Evolutionary conservation across 1,140 invertebrate genomes (phyloP), one percentile per base, ranked within the genome.

Genomic region (Acyrthosiphon pisum): DNA sequence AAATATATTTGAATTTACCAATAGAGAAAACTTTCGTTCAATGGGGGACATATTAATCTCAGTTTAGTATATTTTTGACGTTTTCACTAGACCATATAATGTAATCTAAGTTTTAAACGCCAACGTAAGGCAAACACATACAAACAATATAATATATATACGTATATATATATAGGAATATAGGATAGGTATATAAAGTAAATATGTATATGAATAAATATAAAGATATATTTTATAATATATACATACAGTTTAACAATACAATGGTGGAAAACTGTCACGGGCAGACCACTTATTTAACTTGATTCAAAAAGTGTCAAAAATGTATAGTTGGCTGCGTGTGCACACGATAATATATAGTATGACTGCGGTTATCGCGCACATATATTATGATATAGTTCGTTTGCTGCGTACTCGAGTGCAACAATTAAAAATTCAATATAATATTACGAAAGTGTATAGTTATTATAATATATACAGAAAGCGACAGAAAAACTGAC

Each of bases 291-390:
- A 30, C 14, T 44, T 86, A 46, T 86, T 86, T 30, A 86, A 46
- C 84, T 86, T 30, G 84, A 46, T 86, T 86, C 84, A 86, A 86
- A 76, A 46, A 86, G 84, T 46, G 84, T 46, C 84, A 86, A 86
- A 46, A 44, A 86, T 41, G 11, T 41, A 46, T 30, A 86, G 60
- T n/a, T 76, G 60, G n/a, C n/a, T 35, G 30, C n/a, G 30, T 68
- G 30, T 18, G 14, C 30, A 76, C 60, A 76, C 30, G 30, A n/a
- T 76, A 76, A n/a, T 76, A 76, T 76, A n/a, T n/a, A 76, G 50
- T 53, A 53, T 53, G 50, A 76, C 60, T 18, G 14, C 60, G n/a
- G n/a, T 76, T 68, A 76, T 76, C 30, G 11, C 30, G 14, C 83
- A 41, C 23, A 84, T 41, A 22, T 84, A 76, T 76, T n/a, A 76